Evolutionary conservation across 2,797 vertebrate species (phyloP).

Genomic region (Kryptolebias ocellatus): DNA sequence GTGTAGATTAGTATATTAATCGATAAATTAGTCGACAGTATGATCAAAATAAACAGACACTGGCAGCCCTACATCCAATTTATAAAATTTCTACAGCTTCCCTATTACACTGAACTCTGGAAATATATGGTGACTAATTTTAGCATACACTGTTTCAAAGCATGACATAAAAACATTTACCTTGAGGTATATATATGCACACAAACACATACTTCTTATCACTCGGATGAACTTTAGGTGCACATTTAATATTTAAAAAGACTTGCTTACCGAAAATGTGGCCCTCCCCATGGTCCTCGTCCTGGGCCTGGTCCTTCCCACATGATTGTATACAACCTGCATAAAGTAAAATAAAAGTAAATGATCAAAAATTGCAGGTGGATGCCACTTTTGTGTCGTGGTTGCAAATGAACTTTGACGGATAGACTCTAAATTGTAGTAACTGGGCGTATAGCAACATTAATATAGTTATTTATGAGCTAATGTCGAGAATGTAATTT

Average conservation of each 20-base stretch:
- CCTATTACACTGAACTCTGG: too few species aligned
- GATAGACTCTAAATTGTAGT: background rate
- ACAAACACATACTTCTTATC: too few species aligned
- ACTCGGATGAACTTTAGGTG: background rate
- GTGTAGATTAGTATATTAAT: too few species aligned
- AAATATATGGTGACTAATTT: background rate
- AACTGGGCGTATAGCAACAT: background rate
- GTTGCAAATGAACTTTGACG: too few species aligned
- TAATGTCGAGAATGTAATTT: background rate
- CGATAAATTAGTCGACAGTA: too few species aligned
- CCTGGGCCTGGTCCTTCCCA: conserved; percentile 85
- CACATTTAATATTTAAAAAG: background rate
- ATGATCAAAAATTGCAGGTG: background rate
- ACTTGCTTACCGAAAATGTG: conserved; percentile 80
- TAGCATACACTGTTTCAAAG: background rate
- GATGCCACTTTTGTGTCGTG: background rate
- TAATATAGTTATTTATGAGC: background rate
- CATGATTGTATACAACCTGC: conserved; percentile 65
- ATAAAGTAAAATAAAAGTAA: conserved; percentile 19
- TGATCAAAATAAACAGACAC: too few species aligned
- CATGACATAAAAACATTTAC: background rate
- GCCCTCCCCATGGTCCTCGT: conserved; percentile 79
- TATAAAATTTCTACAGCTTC: too few species aligned
- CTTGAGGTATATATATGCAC: too few species aligned
- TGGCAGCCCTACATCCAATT: too few species aligned